Percentiles rank a stretch among this genome's conserved stretches.
Conservation (phyloP, 1,140 invertebrate genomes). For the Drosophila prosaltans region DNA sequence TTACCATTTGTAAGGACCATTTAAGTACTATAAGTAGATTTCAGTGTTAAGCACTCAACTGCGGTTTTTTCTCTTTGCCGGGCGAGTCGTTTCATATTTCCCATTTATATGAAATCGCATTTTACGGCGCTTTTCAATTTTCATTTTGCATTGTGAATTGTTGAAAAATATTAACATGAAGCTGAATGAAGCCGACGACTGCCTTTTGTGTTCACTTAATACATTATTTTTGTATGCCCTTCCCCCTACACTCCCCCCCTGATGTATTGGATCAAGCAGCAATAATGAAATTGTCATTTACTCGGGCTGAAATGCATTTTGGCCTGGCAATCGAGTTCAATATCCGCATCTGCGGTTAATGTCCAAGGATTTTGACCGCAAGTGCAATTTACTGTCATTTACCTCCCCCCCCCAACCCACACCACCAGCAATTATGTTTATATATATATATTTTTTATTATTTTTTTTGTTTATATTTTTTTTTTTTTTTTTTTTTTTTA, state of each 20-base stretch:
- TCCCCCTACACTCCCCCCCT: neutral
- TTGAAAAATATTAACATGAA: constrained; percentile 15
- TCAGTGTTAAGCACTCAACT: constrained; percentile 13
- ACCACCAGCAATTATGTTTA: constrained; percentile 46
- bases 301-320: constrained; percentile 8
- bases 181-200: constrained; percentile 3
- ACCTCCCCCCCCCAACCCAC: constrained; percentile 2
- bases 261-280: neutral
- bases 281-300: constrained; percentile 41
- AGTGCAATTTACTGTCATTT: constrained; percentile 54
- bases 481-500: constrained; percentile 5
- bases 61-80: neutral
- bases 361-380: constrained; percentile 34
- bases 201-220: constrained; percentile 35
- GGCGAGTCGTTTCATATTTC: neutral
- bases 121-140: constrained; percentile 39
- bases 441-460: neutral
- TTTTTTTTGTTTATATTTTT: neutral
- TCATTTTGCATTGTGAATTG: constrained; percentile 29
- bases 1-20: neutral
- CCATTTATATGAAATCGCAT: constrained; percentile 5
- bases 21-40: constrained; percentile 7
- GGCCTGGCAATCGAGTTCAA: constrained; percentile 1
- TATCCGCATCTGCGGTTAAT: constrained; percentile 62
- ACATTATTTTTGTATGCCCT: constrained; percentile 25